Percentiles rank a stretch among this genome's conserved stretches.
These are phyloP conservation scores for Bubo scandiacus DNA, from an alignment of 2,113 vertebrate species.

Conservation along the genomic window DNA sequence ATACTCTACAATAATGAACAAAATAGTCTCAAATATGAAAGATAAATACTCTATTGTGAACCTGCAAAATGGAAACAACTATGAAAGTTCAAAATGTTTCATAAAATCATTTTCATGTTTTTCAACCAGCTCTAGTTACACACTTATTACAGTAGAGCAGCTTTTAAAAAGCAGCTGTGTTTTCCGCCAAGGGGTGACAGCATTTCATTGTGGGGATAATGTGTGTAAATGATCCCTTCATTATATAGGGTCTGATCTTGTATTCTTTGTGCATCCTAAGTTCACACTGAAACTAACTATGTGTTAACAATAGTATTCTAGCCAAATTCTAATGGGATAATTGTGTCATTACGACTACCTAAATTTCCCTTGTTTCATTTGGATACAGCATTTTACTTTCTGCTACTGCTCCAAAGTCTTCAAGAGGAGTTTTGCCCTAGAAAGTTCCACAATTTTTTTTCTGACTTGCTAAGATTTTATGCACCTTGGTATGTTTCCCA, in stretches of 20 bases:
- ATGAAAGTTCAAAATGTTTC: neutral
- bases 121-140: slow-evolving; percentile 2
- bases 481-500: neutral
- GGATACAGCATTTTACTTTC: neutral
- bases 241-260: slow-evolving; percentile 38
- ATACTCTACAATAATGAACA: neutral
- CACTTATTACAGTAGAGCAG: slow-evolving; percentile 27
- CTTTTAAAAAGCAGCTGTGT: slow-evolving; percentile 53
- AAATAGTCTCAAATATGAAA: neutral
- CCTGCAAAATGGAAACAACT: neutral
- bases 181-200: slow-evolving; percentile 43
- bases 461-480: neutral
- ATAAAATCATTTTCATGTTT: neutral
- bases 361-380: neutral
- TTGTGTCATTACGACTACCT: neutral
- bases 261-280: slow-evolving; percentile 41
- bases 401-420: neutral
- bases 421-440: neutral
- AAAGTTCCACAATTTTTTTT: neutral
- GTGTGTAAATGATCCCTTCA: slow-evolving; percentile 58
- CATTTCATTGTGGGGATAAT: slow-evolving; percentile 42
- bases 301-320: slow-evolving; percentile 14
- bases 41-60: neutral
- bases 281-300: slow-evolving; percentile 15
- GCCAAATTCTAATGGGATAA: slow-evolving; percentile 36